These are phyloP conservation scores for Phoenicopterus ruber DNA, from an alignment of 2,113 vertebrate genomes.

Conservation along the genomic window DNA sequence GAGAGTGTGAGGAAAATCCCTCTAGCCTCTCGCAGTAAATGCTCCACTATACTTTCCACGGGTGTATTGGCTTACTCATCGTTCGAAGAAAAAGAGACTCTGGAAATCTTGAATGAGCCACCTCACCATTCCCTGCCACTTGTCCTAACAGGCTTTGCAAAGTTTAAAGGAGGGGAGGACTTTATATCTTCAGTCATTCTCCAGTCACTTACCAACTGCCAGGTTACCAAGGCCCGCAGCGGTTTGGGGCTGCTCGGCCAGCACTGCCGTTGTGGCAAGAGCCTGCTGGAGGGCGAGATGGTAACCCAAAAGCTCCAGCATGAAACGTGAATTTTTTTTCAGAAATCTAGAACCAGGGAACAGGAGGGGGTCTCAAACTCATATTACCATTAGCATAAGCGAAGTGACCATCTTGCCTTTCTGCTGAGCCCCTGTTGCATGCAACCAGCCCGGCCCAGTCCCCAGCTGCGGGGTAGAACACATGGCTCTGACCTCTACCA, in stretches of 20 bases:
- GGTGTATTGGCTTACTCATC: background rate
- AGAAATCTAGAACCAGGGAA: background rate
- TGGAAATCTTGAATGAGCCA: background rate
- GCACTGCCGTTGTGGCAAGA: background rate
- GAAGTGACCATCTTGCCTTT: background rate
- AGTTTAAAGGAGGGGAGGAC: background rate
- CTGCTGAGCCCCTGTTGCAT: fast-evolving
- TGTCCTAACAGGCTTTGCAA: background rate
- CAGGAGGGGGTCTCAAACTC: background rate
- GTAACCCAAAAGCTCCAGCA: background rate
- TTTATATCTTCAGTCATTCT: background rate
- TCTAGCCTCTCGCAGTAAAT: background rate
- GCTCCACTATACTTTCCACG: fast-evolving
- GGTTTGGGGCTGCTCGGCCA: background rate
- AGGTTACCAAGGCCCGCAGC: background rate
- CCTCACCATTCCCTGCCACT: background rate
- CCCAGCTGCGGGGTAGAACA: background rate
- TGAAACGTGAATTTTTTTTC: background rate
- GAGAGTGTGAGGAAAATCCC: background rate
- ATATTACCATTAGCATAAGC: background rate
- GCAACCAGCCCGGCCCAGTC: no score
- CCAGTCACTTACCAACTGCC: background rate
- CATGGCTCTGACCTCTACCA: background rate
- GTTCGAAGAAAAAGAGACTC: background rate
- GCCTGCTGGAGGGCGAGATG: background rate